These are phyloP conservation scores for Eurytoma californica DNA, from an alignment of 2,888 invertebrate species.

Conservation along the genomic window DNA sequence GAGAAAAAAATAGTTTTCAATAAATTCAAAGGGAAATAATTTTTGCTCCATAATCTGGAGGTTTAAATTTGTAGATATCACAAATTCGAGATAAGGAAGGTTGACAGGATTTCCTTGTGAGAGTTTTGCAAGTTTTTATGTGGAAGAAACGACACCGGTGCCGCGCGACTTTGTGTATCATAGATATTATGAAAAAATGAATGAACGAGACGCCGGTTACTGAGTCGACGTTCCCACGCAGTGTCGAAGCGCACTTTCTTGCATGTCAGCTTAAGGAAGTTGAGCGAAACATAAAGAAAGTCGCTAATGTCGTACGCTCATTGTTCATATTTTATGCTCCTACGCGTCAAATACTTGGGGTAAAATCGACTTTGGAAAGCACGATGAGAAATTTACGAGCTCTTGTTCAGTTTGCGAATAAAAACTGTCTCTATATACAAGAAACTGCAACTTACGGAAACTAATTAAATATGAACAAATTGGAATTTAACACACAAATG, in stretches of 20 bases:
- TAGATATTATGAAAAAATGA: background rate
- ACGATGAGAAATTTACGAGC: too few relatives aligned
- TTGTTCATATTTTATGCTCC: constrained; percentile 6
- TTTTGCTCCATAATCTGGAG: too few relatives aligned
- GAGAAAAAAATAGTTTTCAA: too few relatives aligned
- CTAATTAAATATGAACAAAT: too few relatives aligned
- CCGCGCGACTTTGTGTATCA: background rate
- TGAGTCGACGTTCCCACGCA: constrained; percentile 7
- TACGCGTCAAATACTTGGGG: background rate
- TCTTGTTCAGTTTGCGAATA: too few relatives aligned
- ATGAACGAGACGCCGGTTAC: background rate
- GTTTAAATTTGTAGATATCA: too few relatives aligned
- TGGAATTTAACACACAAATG: too few relatives aligned
- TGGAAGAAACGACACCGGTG: background rate
- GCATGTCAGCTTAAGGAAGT: constrained; percentile 5
- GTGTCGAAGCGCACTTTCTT: background rate
- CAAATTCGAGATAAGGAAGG: too few relatives aligned
- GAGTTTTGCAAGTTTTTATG: background rate
- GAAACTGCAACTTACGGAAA: too few relatives aligned
- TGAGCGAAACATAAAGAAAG: constrained; percentile 6
- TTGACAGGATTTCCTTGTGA: background rate
- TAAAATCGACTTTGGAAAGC: background rate
- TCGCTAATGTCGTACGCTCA: constrained; percentile 8
- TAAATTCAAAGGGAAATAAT: too few relatives aligned
- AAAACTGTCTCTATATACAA: too few relatives aligned